Base-by-base conservation (phyloP, 2,888 invertebrate species). In the Lasioglossum figueresi region DNA sequence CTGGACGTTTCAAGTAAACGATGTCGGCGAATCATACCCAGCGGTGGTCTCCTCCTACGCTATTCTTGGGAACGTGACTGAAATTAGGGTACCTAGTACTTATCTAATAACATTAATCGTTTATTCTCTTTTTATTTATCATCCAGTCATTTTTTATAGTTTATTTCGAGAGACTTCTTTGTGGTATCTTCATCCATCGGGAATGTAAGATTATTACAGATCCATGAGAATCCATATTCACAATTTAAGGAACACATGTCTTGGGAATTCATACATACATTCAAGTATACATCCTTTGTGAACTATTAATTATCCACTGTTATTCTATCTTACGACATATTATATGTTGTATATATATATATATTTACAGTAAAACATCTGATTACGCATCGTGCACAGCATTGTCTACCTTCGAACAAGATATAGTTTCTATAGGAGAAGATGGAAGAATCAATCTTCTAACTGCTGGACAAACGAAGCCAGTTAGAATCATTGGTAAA, bases 371-470 rank as follows among this genome's bases (percentile, higher is more conserved):
- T 59, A 94, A 94, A 83, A 91, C 90, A 80, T 91, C 89, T 2
- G 95, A 95, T 68, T 92, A 94, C 87, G 97, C 97, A 88, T 96
- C 98, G 0, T 98, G 98, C 91, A 98, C 98, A 6, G 97, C 97
- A 8, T 94, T 98, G 76, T 97, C 98, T 3, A 96, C 96, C 0
- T 96, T 97, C 91, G 98, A 97, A 88, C 97, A 97, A 84, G 98
- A 98, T 89, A 96, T 98, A 88, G 97, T 97, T 0, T 97, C 97
- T 1, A 97, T 98, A 3, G 98, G 98, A 1, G 98, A 99, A 95
- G 98, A 99, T 94, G 98, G 99, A 0, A 95, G 95, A 86, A 96
- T 97, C 76, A 96, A 96, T 94, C 94, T 97, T 59, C 93, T 97
- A 52, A 96, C 96, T 78, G 94, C 96, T 4, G 95, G 95, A 70